Percentiles rank a stretch among this genome's conserved stretches.
These are phyloP conservation scores for Mustelus asterias DNA, from an alignment of 2,113 vertebrate genomes.

Conservation along the genomic window DNA sequence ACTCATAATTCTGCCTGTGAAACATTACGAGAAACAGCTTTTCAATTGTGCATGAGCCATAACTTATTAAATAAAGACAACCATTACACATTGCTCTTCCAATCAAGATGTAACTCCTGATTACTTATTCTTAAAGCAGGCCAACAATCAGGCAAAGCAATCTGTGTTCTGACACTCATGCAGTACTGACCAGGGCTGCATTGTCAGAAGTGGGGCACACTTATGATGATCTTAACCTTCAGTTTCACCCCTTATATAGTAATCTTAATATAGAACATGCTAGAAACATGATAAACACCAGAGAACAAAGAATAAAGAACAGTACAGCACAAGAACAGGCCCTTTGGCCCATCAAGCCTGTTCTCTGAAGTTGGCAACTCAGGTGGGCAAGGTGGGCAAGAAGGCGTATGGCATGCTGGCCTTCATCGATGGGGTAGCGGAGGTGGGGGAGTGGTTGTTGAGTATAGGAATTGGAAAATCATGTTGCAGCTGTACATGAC, in stretches of 20 bases:
- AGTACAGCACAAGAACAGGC: no score
- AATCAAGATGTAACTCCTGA: background rate
- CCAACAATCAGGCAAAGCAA: background rate
- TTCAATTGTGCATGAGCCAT: slow-evolving; percentile 27
- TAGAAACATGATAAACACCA: background rate
- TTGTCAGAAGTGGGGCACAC: background rate
- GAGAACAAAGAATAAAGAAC: background rate
- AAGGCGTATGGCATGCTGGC: no score
- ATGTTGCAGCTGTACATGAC: no score
- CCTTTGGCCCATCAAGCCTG: no score
- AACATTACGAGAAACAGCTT: slow-evolving; percentile 23
- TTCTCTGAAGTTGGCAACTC: no score
- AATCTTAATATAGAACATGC: background rate
- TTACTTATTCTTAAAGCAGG: no score
- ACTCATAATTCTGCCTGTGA: background rate
- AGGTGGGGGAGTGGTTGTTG: no score
- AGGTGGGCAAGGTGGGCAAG: no score
- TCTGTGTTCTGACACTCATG: background rate
- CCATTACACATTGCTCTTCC: background rate
- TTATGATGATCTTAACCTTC: background rate
- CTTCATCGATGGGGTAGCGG: no score
- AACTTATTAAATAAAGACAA: slow-evolving; percentile 25
- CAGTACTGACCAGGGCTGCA: background rate
- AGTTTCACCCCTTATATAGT: background rate
- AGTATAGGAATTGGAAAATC: no score